Base-by-base conservation (phyloP, 2,113 vertebrate species). In the Otus sunia region DNA sequence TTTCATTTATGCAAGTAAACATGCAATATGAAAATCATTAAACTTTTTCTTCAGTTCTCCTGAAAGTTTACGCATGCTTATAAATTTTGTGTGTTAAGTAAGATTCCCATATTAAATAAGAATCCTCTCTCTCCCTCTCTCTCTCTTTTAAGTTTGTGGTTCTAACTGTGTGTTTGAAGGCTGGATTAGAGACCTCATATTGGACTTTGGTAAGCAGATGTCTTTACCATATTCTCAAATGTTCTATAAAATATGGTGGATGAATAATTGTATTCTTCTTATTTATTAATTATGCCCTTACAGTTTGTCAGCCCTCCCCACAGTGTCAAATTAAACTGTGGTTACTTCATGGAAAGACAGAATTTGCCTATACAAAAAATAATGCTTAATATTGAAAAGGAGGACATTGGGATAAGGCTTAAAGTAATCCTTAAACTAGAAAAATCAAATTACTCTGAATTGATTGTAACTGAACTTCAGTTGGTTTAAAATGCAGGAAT, bases 91-190 rank as follows among this genome's bases (percentile, higher is more conserved):
- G 13, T 77, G 39, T 55, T 84, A 64, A 58, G 25, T 73, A 90
- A 63, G 29, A 69, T 67, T 63, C 5, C 26, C 9, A 2, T 56
- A 27, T 41, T 86, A 75, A 94, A 50, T 75, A 87, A 86, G 25
- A 94, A 72, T 62, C 4, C 9, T 30, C 6, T 67, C 27, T 93
- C 12, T 85, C 17, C 50, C 36, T 62, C 29, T 68, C 93, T 95
- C 97, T 43, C 43, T 45, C 43, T 78, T 97, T 56, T 93, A 94
- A 99, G 99, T 99, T 99, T 98, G 99, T 99, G 92, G 99, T 99
- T 96, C 99, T 99, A 98, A 99, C 99, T n/a, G 99, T 99, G 90
- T 99, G 99, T 98, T 98, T 99, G 93, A 99, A 99, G 98, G 99
- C 99, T 49, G 99, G 99, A 73, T 97, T 99, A 53, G 99, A 99